Conservation (phyloP, 2,797 vertebrate genomes). For the Diceros bicornis region DNA sequence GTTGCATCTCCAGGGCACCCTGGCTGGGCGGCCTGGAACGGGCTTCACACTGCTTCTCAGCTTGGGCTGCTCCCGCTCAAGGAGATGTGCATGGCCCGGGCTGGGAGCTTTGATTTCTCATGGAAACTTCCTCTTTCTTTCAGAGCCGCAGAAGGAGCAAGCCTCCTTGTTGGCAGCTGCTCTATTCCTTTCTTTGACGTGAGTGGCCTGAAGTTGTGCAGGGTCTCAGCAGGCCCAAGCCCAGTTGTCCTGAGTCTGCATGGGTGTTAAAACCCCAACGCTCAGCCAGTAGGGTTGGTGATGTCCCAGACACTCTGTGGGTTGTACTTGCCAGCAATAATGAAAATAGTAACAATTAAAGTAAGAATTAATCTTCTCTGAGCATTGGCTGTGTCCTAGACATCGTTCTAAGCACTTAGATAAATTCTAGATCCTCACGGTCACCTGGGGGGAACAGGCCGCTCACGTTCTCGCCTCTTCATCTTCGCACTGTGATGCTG, state of each 20-base stretch:
- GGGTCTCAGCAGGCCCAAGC: background rate
- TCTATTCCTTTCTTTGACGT: background rate
- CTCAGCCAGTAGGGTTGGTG: background rate
- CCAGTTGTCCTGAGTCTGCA: too few species aligned
- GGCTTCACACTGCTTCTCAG: background rate
- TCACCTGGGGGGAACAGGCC: background rate
- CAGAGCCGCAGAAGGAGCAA: background rate
- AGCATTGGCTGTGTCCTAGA: background rate
- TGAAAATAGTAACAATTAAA: too few species aligned
- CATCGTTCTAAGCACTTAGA: background rate
- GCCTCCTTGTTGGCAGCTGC: background rate
- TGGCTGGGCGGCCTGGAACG: background rate
- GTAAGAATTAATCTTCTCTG: background rate
- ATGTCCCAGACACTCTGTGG: background rate
- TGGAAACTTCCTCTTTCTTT: too few species aligned
- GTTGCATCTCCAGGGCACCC: background rate
- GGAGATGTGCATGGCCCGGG: background rate
- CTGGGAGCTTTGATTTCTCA: background rate
- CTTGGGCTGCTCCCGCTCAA: background rate
- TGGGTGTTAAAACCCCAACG: background rate
- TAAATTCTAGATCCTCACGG: rapidly evolving
- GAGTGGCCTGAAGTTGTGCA: background rate
- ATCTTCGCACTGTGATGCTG: background rate
- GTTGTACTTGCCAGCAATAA: background rate
- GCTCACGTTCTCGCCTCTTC: background rate